phyloP scores from a whole-genome alignment of 2,888 invertebrate species.

The Acanthopleura granulata region DNA sequence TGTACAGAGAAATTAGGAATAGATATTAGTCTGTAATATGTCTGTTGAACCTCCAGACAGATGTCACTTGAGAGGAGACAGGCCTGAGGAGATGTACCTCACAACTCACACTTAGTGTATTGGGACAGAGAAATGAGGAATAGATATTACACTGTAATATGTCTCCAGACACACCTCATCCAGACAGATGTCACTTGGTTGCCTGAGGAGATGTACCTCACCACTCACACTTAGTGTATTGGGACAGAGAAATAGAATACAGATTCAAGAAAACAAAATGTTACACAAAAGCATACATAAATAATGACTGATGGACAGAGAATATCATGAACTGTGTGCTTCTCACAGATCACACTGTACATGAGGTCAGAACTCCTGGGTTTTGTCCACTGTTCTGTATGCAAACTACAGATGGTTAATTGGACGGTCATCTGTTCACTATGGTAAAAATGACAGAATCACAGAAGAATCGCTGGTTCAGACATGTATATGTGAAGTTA shows the following conservation, averaged over 20 bases:
- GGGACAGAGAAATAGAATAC: conserved; percentile 29
- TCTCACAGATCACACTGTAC: too few species aligned
- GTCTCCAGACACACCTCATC: conserved; percentile 55
- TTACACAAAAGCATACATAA: too few species aligned
- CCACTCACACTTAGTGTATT: conserved; percentile 51
- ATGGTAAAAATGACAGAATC: too few species aligned
- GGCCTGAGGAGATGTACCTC: conserved; percentile 64
- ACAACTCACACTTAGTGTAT: conserved; percentile 49
- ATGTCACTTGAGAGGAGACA: conserved; percentile 60
- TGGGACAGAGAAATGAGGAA: conserved; percentile 30
- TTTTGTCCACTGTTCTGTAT: too few species aligned
- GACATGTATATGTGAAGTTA: too few species aligned
- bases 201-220: conserved; percentile 64
- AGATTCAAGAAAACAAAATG: too few species aligned
- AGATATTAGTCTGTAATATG: not conserved
- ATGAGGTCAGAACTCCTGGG: too few species aligned
- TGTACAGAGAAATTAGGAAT: conserved; percentile 22
- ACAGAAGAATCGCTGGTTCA: too few species aligned
- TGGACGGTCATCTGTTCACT: too few species aligned
- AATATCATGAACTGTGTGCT: too few species aligned
- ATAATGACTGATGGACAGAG: too few species aligned
- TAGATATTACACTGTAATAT: not conserved
- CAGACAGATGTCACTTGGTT: conserved; percentile 55
- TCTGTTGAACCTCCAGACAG: conserved; percentile 46
- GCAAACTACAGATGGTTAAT: too few species aligned